phyloP scores from a whole-genome alignment of 2,797 vertebrate genomes.

The Zalophus californianus region DNA sequence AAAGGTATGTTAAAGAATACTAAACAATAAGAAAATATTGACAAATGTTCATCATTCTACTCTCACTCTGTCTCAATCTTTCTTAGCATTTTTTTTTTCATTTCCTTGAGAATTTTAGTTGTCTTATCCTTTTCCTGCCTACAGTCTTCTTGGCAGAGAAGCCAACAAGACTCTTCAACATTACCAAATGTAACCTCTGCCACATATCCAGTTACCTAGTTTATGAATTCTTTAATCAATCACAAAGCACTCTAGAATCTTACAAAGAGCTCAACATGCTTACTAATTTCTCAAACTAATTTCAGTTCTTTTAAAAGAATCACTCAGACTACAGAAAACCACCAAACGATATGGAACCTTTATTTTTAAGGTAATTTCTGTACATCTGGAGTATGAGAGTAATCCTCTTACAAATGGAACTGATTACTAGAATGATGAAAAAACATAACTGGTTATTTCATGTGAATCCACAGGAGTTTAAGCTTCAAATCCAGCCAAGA shows the following conservation, averaged over 20 bases:
- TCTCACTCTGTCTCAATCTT: neutral
- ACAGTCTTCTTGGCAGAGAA: neutral
- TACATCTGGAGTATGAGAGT: conserved; percentile 93
- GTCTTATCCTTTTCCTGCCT: neutral
- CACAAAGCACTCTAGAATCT: neutral
- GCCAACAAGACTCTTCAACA: neutral
- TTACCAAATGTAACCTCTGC: neutral
- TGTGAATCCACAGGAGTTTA: conserved; percentile 84
- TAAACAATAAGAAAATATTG: neutral
- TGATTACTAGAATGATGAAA: conserved; percentile 85
- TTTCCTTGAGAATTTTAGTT: neutral
- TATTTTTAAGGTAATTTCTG: conserved; percentile 93
- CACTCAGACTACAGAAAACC: conserved; percentile 57
- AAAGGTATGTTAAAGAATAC: neutral
- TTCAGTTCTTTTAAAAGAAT: conserved; percentile 14
- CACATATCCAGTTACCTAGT: neutral
- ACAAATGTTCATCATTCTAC: neutral
- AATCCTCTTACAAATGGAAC: conserved; percentile 88
- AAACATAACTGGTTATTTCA: conserved; percentile 75
- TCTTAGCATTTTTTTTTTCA: neutral
- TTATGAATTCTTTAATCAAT: neutral
- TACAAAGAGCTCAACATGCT: neutral
- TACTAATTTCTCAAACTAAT: conserved; percentile 41
- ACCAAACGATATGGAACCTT: conserved; percentile 85
- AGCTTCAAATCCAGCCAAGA: conserved; percentile 91